Evolutionary conservation across 1,140 invertebrate genomes (phyloP).

Genomic region (Megalopta genalis): DNA sequence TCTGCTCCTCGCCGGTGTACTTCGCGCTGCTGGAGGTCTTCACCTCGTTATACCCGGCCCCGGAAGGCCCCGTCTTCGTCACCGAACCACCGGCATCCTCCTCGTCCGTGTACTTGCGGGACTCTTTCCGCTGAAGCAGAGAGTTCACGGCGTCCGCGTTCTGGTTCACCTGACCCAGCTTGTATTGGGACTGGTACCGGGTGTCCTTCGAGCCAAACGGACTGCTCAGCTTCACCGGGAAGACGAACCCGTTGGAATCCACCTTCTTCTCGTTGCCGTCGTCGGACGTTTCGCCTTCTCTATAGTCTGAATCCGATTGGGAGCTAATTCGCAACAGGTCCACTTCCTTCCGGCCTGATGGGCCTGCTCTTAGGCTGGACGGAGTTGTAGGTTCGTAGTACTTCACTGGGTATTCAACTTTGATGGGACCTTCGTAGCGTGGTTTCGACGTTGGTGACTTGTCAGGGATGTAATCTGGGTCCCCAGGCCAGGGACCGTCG

Average conservation of each 20-base stretch:
- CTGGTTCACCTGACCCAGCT: conserved; percentile 8
- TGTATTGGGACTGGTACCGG: conserved; percentile 29
- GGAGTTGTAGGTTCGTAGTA: conserved; percentile 20
- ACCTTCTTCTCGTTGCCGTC: conserved; percentile 7
- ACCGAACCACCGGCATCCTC: neutral
- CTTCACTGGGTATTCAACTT: conserved; percentile 15
- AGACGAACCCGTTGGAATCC: neutral
- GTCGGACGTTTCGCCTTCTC: neutral
- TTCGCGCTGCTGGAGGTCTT: neutral
- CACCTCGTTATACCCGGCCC: neutral
- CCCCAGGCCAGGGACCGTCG: conserved; percentile 73
- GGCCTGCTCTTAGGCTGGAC: neutral
- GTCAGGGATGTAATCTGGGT: conserved; percentile 66
- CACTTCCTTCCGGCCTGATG: conserved; percentile 14
- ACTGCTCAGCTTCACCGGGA: conserved; percentile 20
- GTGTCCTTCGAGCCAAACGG: conserved; percentile 14
- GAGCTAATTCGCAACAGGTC: conserved; percentile 6
- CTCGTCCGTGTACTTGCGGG: neutral
- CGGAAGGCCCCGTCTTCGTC: neutral
- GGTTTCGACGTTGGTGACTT: conserved; percentile 9
- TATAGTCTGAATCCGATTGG: neutral
- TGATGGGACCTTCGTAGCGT: conserved; percentile 29
- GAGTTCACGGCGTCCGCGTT: conserved; percentile 49
- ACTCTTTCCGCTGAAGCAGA: conserved; percentile 21
- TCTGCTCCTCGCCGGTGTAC: neutral